Percentiles rank a stretch among this genome's conserved stretches.
phyloP scores from a whole-genome alignment of 2,888 invertebrate species.

The Phyllotreta cruciferae region DNA sequence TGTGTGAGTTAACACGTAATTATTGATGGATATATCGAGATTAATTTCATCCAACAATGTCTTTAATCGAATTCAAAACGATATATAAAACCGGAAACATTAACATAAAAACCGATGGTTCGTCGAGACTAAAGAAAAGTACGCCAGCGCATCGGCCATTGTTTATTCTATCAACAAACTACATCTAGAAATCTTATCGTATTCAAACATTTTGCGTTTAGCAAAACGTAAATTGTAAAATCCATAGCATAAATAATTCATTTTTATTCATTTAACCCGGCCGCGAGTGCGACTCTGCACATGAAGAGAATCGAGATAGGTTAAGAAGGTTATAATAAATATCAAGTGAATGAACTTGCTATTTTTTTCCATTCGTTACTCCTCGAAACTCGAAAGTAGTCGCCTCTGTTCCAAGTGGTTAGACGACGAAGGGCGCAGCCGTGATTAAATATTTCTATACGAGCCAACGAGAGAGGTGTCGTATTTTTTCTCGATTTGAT shows the following conservation, averaged over 20 bases:
- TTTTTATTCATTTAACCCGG: conserved; percentile 35
- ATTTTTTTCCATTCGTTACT: conserved; percentile 41
- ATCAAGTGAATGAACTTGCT: conserved; percentile 58
- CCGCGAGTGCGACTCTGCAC: conserved; percentile 41
- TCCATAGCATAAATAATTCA: conserved; percentile 35
- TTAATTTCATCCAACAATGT: neutral
- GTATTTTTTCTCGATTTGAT: neutral
- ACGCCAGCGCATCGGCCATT: conserved; percentile 17
- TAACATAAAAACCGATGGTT: conserved; percentile 14
- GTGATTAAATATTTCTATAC: conserved; percentile 9
- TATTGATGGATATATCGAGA: neutral
- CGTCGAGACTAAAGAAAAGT: conserved; percentile 14
- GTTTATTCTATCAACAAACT: conserved; percentile 30
- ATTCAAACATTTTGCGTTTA: conserved; percentile 33
- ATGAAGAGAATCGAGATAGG: conserved; percentile 55
- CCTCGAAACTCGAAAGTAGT: conserved; percentile 36
- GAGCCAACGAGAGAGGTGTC: conserved; percentile 2
- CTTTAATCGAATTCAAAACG: conserved; percentile 8
- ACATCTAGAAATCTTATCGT: conserved; percentile 29
- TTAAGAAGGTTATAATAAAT: conserved; percentile 59
- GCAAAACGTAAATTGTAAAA: conserved; percentile 29
- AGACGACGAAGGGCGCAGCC: conserved; percentile 24
- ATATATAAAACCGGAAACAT: conserved; percentile 10
- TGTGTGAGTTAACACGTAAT: neutral
- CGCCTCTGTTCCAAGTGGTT: conserved; percentile 35